These are phyloP conservation scores for Tipula helvola DNA, from an alignment of 2,888 invertebrate genomes.

Conservation along the genomic window DNA sequence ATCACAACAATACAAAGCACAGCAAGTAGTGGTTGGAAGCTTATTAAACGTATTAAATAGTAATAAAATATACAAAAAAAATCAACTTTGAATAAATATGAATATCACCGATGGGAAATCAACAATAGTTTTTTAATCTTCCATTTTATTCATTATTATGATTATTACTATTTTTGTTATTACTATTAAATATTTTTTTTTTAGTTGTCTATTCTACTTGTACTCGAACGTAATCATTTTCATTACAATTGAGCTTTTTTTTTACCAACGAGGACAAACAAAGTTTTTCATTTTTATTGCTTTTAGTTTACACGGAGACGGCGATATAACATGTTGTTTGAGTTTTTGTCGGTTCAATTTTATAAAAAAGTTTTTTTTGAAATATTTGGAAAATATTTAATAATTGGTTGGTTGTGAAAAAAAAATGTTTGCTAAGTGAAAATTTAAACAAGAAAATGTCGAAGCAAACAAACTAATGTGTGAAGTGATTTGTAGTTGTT, in stretches of 20 bases:
- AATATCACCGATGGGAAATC: neutral
- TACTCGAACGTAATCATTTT: neutral
- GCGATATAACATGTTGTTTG: neutral
- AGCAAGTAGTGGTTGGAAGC: neutral
- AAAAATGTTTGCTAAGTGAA: neutral
- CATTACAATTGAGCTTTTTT: neutral
- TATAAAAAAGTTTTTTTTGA: neutral
- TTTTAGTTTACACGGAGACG: neutral
- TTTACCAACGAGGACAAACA: neutral
- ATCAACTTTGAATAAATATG: neutral
- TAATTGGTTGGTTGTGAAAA: neutral
- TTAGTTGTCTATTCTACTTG: neutral
- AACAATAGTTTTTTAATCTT: neutral
- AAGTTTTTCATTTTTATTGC: neutral
- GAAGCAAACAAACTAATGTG: neutral
- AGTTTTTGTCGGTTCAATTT: neutral
- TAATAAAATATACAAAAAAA: neutral
- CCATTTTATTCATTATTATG: neutral
- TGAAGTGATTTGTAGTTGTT: neutral
- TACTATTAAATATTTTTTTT: neutral
- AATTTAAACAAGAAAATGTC: neutral
- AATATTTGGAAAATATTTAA: neutral
- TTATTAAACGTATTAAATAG: neutral
- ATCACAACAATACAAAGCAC: neutral
- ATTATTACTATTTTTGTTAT: neutral